A percentile compares a stretch with the other conserved stretches of the same genome.
These are phyloP conservation scores for Drepana arcuata DNA, from an alignment of 1,140 invertebrate genomes.

Conservation along the genomic window DNA sequence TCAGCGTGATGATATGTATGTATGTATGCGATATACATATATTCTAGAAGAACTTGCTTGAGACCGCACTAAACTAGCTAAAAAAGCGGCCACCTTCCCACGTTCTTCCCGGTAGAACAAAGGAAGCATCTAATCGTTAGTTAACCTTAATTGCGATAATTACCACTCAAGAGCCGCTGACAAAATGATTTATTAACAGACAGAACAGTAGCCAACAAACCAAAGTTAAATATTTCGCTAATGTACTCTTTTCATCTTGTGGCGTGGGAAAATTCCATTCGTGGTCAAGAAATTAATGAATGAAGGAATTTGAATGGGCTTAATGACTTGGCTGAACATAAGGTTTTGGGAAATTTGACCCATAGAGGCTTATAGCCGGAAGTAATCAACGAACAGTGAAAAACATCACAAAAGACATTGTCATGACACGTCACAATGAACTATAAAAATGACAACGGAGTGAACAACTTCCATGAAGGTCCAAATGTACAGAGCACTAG, in stretches of 20 bases:
- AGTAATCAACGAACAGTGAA: no score
- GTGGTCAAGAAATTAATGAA: constrained; percentile 34
- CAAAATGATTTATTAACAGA: constrained; percentile 44
- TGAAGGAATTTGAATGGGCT: constrained; percentile 25
- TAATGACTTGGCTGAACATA: no score
- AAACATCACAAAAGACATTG: no score
- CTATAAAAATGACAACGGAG: no score
- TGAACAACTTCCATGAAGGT: no score
- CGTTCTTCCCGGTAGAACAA: constrained; percentile 49
- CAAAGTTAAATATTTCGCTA: constrained; percentile 35
- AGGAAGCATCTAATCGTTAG: constrained; percentile 48
- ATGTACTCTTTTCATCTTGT: constrained; percentile 27
- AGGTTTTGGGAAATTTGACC: no score
- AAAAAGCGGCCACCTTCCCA: neutral
- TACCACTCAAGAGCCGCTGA: constrained; percentile 30
- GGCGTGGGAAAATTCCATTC: constrained; percentile 42
- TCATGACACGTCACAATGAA: no score
- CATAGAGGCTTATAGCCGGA: no score
- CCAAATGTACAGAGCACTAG: no score
- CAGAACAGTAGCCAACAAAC: constrained; percentile 15
- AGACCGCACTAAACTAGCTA: neutral
- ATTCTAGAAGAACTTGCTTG: neutral
- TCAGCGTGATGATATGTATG: no score
- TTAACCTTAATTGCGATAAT: constrained; percentile 67
- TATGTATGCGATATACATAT: no score